Conservation (phyloP, 2,888 invertebrate species). For the Diarsia rubi region DNA sequence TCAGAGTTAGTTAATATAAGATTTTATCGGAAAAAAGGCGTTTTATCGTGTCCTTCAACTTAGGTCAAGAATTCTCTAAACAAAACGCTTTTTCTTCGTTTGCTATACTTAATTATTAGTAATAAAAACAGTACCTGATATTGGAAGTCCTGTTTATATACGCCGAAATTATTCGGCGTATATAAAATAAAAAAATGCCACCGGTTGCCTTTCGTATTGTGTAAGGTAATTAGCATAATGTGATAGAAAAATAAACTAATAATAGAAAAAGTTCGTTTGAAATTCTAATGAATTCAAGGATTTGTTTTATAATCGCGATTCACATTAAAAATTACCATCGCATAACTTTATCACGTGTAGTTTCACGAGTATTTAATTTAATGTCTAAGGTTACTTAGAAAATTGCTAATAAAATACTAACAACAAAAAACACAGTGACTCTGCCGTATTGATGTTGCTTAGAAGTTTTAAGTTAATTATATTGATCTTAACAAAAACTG, state of each 20-base stretch:
- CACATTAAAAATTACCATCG: not conserved
- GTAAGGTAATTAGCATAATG: conserved; percentile 8
- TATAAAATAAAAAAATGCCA: not conserved
- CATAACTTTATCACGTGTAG: conserved; percentile 17
- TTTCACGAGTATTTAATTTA: not conserved
- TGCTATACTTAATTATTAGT: not conserved
- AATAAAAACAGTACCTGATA: not conserved
- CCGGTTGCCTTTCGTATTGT: not conserved
- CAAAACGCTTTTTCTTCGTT: not conserved
- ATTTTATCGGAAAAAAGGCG: conserved; percentile 45
- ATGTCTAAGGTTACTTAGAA: conserved; percentile 4
- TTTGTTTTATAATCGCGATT: not conserved
- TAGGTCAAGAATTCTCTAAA: conserved; percentile 2
- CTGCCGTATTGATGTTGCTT: not conserved
- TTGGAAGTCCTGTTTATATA: not conserved
- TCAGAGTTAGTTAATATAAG: conserved; percentile 26
- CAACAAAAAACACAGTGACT: conserved; percentile 1
- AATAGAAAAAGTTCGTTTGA: conserved; percentile 9
- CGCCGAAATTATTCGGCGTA: not conserved
- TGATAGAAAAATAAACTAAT: not conserved
- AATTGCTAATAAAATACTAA: not conserved
- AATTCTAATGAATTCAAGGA: not conserved
- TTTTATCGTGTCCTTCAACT: conserved; percentile 60
- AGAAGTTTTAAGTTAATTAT: too few relatives aligned
- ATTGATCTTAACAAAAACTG: not conserved